Base-by-base conservation (phyloP, 2,888 invertebrate genomes). In the Stramonita haemastoma region DNA sequence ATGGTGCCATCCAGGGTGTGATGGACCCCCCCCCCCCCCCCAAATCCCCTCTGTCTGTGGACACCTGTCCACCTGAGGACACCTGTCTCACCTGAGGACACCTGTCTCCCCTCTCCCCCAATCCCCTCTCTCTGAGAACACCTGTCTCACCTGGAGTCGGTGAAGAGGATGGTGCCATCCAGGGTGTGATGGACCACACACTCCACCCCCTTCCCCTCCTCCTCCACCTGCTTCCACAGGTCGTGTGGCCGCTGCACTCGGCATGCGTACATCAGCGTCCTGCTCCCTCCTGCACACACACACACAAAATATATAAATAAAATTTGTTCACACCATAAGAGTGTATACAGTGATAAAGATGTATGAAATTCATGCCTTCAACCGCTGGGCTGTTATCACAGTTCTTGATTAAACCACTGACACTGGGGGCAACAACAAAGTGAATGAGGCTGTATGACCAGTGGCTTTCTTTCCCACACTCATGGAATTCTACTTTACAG, bases 1-100 rank as follows among this genome's bases (percentile, higher is more conserved):
- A 85, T 73, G 29, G 89, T 89, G 46, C 89, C 89, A 32, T 89
- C 89, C 11, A 89, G 57, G n/a, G 66, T 56, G 77, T 89, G 89
- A 29, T 89, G 85, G 8, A 83, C 66, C 29, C 89, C 56, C 19
- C 70, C 13, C 57, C 29, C 13, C 56, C n/a, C 26, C 57, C 85
- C 17, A 22, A 29, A 32, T 11, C 26, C 73, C 34, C 13, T 19
- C 34, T 1, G 8, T 34, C n/a, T n/a, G n/a, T n/a, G n/a, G n/a
- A n/a, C n/a, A n/a, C n/a, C n/a, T n/a, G n/a, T n/a, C n/a, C n/a
- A n/a, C n/a, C 56, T 26, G 15, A 36, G 81, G 29, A 81, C 22
- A 73, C 22, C 22, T 81, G 6, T 81, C 32, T 32, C 73, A 73
- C 73, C 29, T 32, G 79, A 6, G 6, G 4, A 32, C 79, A 79